A percentile compares a stretch with the other conserved stretches of the same genome.
Conservation (phyloP, 1,140 invertebrate species). For the Cherax quadricarinatus region DNA sequence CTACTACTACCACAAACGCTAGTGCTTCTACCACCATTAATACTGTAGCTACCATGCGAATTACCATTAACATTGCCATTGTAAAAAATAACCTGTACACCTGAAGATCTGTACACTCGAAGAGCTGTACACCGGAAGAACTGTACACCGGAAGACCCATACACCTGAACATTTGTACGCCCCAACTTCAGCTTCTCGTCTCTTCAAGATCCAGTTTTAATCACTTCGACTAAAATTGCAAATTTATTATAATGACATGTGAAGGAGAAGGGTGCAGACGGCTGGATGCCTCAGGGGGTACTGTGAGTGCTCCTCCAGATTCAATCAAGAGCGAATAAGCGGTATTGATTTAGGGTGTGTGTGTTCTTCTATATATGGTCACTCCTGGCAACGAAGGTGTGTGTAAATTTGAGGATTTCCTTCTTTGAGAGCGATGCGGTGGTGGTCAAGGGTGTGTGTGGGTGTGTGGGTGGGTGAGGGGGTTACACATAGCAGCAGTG, state of each 20-base stretch:
- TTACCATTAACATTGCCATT: too few species aligned
- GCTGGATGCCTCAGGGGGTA: neutral
- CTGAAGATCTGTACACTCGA: too few species aligned
- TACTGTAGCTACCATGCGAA: too few species aligned
- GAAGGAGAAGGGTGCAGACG: conserved; percentile 5
- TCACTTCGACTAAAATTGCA: conserved; percentile 6
- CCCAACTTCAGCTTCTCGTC: neutral
- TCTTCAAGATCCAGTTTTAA: conserved; percentile 2
- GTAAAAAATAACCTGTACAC: too few species aligned
- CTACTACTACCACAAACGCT: too few species aligned
- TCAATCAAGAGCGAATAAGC: conserved; percentile 49
- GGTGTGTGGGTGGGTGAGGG: too few species aligned
- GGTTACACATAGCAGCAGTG: too few species aligned
- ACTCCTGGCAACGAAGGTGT: neutral
- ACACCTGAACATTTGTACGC: too few species aligned
- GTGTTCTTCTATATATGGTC: conserved; percentile 17
- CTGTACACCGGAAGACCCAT: too few species aligned
- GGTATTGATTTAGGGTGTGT: conserved; percentile 39
- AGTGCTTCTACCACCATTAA: too few species aligned
- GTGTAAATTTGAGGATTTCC: conserved; percentile 29
- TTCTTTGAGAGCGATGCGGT: neutral
- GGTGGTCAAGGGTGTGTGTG: too few species aligned
- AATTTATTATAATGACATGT: conserved; percentile 35
- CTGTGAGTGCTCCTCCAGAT: conserved; percentile 14
- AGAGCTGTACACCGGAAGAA: too few species aligned